These are phyloP conservation scores for Oligia strigilis DNA, from an alignment of 2,888 invertebrate genomes.

Conservation along the genomic window DNA sequence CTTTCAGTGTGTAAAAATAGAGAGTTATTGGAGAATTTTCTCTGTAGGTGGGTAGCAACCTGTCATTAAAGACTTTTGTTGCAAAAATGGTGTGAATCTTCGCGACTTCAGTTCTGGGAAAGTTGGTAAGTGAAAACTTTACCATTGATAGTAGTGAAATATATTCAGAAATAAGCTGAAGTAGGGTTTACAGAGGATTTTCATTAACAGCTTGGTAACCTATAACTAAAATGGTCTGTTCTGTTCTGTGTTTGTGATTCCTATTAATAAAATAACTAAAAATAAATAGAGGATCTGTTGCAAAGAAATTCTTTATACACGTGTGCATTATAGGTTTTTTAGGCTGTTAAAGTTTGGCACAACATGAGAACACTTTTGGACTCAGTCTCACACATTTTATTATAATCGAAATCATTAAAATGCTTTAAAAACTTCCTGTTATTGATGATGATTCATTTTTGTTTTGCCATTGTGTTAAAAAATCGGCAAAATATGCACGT, in stretches of 20 bases:
- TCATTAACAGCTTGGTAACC: neutral
- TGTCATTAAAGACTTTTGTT: neutral
- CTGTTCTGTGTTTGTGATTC: neutral
- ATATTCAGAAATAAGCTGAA: neutral
- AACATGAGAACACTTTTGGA: neutral
- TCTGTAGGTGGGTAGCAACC: neutral
- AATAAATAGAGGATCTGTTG: neutral
- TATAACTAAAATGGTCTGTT: neutral
- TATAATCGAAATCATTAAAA: neutral
- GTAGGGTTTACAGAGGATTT: neutral
- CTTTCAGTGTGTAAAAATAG: constrained; percentile 7
- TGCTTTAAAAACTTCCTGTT: neutral
- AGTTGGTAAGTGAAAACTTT: too few species aligned
- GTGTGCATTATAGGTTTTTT: neutral
- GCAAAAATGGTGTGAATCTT: neutral
- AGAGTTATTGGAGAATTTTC: neutral
- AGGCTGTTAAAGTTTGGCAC: neutral
- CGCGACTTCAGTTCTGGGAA: neutral
- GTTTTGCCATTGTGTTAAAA: neutral
- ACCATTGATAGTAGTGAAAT: neutral
- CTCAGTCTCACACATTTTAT: neutral
- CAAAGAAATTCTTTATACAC: neutral
- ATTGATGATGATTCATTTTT: too few species aligned
- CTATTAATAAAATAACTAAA: neutral
- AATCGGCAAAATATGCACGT: neutral